Evolutionary conservation across 30 jellyfish, hydroid and myxozoan genomes (phyloP), one percentile per base, ranked within the genome.

Genomic region (Calvadosia cruxmelitensis): DNA sequence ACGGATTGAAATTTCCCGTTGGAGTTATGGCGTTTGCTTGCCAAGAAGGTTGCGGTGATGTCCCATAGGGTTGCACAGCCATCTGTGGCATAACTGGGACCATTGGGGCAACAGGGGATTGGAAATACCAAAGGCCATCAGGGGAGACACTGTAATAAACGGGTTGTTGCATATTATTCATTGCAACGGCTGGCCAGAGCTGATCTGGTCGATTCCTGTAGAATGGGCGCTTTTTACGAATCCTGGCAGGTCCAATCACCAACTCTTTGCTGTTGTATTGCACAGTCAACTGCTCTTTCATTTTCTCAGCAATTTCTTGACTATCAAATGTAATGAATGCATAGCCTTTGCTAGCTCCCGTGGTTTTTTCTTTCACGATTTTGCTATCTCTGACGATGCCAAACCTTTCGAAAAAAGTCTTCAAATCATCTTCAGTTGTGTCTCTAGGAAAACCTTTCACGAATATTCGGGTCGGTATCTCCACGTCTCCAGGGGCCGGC

Each of bases 381-480:
- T 78, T 77, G 50, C 95, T 76, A 66, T 91, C 99, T n/a, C 72
- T 91, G 36, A 91, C 99, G 53, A 74, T 69, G n/a, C 99, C 99
- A 76, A 77, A 91, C 27, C 71, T 77, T 63, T 91, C 95, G 66
- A 91, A 91, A 70, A 82, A 91, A 27, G 33, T 69, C 50, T 75
- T 71, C 72, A 91, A 66, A 75, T 91, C 99, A 25, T 91, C 99
- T 66, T 73, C 99, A 35, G 93, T 67, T 29, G 99, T 80, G 63
- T 91, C 99, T 28, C 92, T 90, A 7, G 94, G 82, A 64, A 91
- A 91, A 48, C 99, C 99, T 78, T 91, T 91, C 50, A 91, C 99
- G 66, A 91, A 91, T 33, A 91, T 89, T 24, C 99, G 92, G 73
- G 82, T 91, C 27, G 99, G 99, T 34, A 91, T 91, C 53, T 91